phyloP scores from a whole-genome alignment of 2,888 invertebrate species.

The Tigriopus californicus region DNA sequence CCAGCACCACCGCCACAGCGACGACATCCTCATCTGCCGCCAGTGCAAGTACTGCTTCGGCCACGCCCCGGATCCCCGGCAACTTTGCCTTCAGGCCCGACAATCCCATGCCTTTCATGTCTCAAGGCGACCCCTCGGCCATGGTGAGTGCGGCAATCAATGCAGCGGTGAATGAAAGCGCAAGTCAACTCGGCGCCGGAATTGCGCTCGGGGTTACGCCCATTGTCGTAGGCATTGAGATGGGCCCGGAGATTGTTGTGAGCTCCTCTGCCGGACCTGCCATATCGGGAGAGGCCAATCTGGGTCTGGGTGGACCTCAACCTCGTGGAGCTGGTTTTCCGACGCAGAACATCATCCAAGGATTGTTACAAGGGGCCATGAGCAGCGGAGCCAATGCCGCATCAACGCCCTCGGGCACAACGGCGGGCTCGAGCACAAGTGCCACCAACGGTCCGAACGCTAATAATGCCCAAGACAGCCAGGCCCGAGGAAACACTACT shows the following conservation, averaged over 20 bases:
- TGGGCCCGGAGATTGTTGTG: neutral
- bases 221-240: slow-evolving; percentile 10
- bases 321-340: neutral
- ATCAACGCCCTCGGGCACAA: neutral
- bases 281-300: neutral
- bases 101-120: too few species aligned
- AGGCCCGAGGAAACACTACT: slow-evolving; percentile 39
- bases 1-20: slow-evolving; percentile 12
- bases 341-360: slow-evolving; percentile 27
- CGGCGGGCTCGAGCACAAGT: neutral
- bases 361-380: slow-evolving; percentile 30
- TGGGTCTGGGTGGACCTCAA: neutral
- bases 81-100: neutral
- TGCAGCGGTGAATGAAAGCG: neutral
- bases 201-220: slow-evolving; percentile 8
- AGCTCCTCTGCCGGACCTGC: neutral
- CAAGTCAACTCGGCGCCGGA: neutral
- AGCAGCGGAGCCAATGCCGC: slow-evolving; percentile 21
- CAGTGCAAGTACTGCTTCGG: slow-evolving; percentile 17
- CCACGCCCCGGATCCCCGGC: slow-evolving; percentile 16
- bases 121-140: too few species aligned
- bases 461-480: slow-evolving; percentile 28
- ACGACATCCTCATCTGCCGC: slow-evolving; percentile 11
- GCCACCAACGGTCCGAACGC: neutral
- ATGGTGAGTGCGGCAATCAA: neutral